phyloP scores from a whole-genome alignment of 2,797 vertebrate species.

The Danio tinwini region DNA sequence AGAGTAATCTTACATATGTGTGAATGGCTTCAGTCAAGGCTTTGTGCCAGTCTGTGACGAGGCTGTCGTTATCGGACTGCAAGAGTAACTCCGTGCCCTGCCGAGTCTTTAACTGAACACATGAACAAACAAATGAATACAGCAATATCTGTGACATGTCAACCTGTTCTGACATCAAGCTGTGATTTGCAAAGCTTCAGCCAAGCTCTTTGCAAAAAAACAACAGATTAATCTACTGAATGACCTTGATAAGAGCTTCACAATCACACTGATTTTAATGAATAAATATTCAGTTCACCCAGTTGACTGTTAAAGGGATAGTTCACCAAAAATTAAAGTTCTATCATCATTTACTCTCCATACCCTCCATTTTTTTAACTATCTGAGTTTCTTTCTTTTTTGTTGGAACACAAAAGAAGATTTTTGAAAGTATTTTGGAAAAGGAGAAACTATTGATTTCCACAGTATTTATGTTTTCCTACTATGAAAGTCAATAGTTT shows the following conservation, averaged over 20 bases:
- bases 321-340: too few relatives aligned
- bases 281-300: not conserved
- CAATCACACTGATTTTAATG: not conserved
- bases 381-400: too few relatives aligned
- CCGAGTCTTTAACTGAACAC: slow-evolving; percentile 81
- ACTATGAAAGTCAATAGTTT: too few relatives aligned
- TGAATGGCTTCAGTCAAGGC: slow-evolving; percentile 78
- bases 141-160: not conserved
- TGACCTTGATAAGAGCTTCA: not conserved
- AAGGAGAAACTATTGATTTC: too few relatives aligned
- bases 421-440: too few relatives aligned
- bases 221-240: not conserved
- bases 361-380: too few relatives aligned
- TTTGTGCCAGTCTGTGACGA: slow-evolving; percentile 84
- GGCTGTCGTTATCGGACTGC: slow-evolving; percentile 82
- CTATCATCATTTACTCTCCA: too few relatives aligned
- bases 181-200: not conserved
- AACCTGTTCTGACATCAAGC: not conserved
- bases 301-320: too few relatives aligned
- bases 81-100: slow-evolving; percentile 84
- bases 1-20: slow-evolving; percentile 73
- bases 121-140: not conserved
- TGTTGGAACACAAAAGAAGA: too few relatives aligned
- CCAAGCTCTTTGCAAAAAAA: not conserved
- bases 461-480: too few relatives aligned